Evolutionary conservation across 2,797 vertebrate species (phyloP).

Genomic region (Mormyrus proboscirostris): DNA sequence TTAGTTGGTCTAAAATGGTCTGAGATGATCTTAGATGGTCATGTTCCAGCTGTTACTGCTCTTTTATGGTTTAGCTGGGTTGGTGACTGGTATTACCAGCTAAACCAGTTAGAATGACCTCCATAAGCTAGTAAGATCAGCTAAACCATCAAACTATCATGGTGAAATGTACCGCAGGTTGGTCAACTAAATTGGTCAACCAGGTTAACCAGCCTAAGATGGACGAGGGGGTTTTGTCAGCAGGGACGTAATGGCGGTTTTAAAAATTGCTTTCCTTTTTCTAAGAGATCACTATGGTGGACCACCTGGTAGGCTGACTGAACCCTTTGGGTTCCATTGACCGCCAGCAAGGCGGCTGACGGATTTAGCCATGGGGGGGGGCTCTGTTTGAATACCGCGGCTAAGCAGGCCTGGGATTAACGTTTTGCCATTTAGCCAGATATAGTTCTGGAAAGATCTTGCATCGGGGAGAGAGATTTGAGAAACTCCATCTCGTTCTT

Average conservation of each 20-base stretch:
- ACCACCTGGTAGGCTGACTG: background rate
- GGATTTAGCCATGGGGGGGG: constrained; percentile 27
- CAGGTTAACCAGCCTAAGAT: background rate
- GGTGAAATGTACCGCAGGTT: background rate
- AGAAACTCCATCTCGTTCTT: constrained; percentile 36
- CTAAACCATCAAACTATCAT: background rate
- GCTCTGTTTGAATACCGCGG: constrained; percentile 38
- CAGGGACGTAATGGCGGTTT: background rate
- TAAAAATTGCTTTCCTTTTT: background rate
- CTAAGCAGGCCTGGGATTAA: constrained; percentile 43
- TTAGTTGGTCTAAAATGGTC: background rate
- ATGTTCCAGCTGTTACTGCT: background rate
- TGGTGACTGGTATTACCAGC: background rate
- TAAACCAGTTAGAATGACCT: background rate
- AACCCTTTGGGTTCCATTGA: background rate
- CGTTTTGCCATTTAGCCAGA: constrained; percentile 33
- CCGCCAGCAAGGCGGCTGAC: background rate
- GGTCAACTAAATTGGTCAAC: background rate
- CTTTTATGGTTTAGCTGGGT: background rate
- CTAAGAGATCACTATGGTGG: background rate
- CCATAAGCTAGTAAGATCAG: background rate
- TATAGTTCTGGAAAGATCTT: constrained; percentile 34
- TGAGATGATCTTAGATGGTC: background rate
- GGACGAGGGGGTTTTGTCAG: background rate
- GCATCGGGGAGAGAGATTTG: constrained; percentile 38